Evolutionary conservation across 2,888 invertebrate genomes (phyloP), one percentile per base, ranked within the genome.

Genomic region (Oscheius onirici): DNA sequence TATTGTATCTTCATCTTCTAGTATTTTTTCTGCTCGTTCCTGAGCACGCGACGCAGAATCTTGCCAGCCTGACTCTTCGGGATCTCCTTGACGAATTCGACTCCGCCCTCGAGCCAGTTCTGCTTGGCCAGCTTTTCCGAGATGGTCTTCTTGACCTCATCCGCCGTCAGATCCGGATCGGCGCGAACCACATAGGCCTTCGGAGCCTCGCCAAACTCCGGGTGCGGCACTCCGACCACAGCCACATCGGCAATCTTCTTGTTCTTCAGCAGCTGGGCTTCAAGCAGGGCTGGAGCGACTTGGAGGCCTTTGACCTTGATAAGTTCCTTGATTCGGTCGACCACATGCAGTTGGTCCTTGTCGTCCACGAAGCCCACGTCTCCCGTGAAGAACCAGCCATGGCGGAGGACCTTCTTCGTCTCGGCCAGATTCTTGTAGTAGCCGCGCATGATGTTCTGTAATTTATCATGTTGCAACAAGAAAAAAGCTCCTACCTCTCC

Each of bases 251-350:
- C 91, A 63, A 95, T 91, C 68, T 91, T 91, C 0, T 91, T 90
- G 89, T 93, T 91, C 46, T 91, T 91, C 66, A 93, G 89, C 51
- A 95, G 88, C 58, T 95, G 84, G 17, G 92, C 92, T 88, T 95
- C 95, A 44, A 95, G 88, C 89, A 95, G 95, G 0, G 94, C 94
- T 1, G 95, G 95, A 0, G 94, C 92, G 6, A 66, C 66, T n/a
- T 66, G 66, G 13, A 66, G 66, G 8, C 66, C 66, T 13, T 66
- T 66, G 66, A 66, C 66, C 22, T 66, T 66, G 41, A 66, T 66
- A 6, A 66, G 52, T 24, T 66, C 66, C 22, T 66, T 66, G 51
- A 66, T 66, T n/a, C 66, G 51, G 24, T 66, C 66, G 2, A 66
- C 54, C 15, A 66, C n/a, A 22, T 66, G 15, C 40, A 54, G 41